phyloP scores from a whole-genome alignment of 2,888 invertebrate genomes.

The Drosophila buzzatii region DNA sequence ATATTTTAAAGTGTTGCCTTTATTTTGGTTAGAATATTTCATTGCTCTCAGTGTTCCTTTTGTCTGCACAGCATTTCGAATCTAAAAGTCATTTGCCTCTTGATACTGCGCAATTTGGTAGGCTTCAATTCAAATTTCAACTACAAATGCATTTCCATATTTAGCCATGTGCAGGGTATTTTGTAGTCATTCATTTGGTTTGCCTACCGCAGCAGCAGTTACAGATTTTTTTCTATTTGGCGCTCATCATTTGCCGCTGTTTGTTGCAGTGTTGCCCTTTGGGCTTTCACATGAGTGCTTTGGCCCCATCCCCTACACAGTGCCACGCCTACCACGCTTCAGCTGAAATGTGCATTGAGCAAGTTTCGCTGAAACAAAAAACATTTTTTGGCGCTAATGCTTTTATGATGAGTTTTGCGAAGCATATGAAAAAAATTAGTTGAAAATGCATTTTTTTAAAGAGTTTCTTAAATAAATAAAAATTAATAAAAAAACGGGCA shows the following conservation, averaged over 20 bases:
- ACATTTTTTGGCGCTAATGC: constrained; percentile 53
- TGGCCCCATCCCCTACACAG: constrained; percentile 5
- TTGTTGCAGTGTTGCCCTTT: constrained; percentile 49
- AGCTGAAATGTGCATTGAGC: constrained; percentile 35
- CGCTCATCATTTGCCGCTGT: constrained; percentile 51
- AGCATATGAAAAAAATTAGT: constrained; percentile 16
- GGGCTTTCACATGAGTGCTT: constrained; percentile 53
- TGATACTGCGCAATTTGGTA: constrained; percentile 4
- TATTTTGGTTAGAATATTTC: constrained; percentile 53
- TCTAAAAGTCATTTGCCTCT: not conserved
- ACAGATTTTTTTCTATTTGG: not conserved
- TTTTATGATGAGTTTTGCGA: constrained; percentile 61
- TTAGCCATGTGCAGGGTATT: not conserved
- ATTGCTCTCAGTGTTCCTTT: constrained; percentile 7
- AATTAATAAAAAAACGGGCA: not conserved
- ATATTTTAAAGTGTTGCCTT: constrained; percentile 55
- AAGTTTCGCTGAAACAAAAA: constrained; percentile 38
- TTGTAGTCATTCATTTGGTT: not conserved
- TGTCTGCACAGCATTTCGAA: constrained; percentile 18
- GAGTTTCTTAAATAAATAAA: not conserved
- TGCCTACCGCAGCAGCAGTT: constrained; percentile 4
- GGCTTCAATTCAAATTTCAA: not conserved
- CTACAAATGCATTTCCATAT: too few relatives aligned
- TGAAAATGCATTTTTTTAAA: not conserved
- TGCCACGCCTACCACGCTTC: not conserved